A percentile compares a stretch with the other conserved stretches of the same genome.
Evolutionary conservation across 1,140 invertebrate genomes (phyloP).

Genomic region (Pemphigus obesinymphae): DNA sequence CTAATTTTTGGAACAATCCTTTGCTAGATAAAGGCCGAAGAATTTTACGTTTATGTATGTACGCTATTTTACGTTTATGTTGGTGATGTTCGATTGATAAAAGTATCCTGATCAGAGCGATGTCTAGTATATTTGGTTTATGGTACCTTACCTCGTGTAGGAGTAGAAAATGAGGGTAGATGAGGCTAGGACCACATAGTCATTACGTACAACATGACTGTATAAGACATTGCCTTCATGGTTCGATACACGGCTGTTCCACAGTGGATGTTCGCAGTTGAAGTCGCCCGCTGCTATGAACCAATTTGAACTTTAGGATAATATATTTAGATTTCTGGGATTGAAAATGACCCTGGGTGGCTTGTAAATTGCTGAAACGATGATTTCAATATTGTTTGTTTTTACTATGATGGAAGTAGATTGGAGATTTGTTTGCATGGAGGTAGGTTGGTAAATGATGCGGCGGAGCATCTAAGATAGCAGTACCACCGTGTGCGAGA

Average conservation of each 20-base stretch:
- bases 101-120: no score
- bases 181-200: background rate
- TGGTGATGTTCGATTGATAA: no score
- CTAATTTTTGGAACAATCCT: no score
- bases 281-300: background rate
- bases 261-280: no score
- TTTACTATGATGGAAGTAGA: background rate
- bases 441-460: background rate
- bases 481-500: background rate
- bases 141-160: no score
- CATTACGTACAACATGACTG: background rate
- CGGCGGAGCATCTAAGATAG: background rate
- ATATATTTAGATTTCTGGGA: background rate
- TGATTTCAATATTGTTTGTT: background rate
- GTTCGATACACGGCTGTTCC: background rate
- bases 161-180: background rate
- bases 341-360: background rate
- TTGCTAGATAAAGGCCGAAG: no score
- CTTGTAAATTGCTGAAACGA: background rate
- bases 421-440: background rate
- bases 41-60: no score
- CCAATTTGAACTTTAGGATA: background rate
- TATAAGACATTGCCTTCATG: no score
- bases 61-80: no score
- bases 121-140: no score